Conservation (phyloP, 2,113 vertebrate genomes). For the Bostrychus sinensis region DNA sequence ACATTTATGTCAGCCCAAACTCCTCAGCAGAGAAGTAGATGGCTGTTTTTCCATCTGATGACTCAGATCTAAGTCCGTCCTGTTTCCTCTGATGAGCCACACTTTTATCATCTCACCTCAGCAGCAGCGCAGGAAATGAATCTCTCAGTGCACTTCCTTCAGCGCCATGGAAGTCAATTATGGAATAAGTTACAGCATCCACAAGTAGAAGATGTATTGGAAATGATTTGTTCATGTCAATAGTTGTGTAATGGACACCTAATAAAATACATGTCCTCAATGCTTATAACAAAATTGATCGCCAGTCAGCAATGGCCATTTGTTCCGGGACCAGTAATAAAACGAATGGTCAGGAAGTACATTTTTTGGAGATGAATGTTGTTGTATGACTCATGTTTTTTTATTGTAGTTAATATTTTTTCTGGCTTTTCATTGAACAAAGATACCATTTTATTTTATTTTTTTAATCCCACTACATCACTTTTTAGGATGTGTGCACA, state of each 20-base stretch:
- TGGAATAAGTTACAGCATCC: background rate
- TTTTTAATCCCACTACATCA: too few species aligned
- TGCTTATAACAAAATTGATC: too few species aligned
- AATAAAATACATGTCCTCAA: too few species aligned
- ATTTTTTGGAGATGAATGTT: too few species aligned
- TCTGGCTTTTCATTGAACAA: too few species aligned
- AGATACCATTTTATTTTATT: too few species aligned
- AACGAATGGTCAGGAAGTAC: background rate
- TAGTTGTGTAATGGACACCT: too few species aligned
- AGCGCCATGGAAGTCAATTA: background rate
- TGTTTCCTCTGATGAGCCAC: slow-evolving; percentile 46
- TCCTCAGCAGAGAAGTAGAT: slow-evolving; percentile 21
- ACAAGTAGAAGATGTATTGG: too few species aligned
- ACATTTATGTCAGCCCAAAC: background rate
- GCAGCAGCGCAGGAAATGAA: slow-evolving; percentile 1
- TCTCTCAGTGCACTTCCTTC: background rate
- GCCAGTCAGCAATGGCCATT: background rate
- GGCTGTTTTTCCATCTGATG: slow-evolving; percentile 18
- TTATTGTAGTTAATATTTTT: too few species aligned
- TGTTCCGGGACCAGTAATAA: background rate
- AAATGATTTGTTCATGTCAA: background rate
- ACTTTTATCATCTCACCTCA: slow-evolving; percentile 20
- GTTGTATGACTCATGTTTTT: background rate
- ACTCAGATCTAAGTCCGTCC: slow-evolving; percentile 39
- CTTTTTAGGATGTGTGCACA: too few species aligned